These are phyloP conservation scores for Acyrthosiphon pisum DNA, from an alignment of 1,140 invertebrate species.

Conservation along the genomic window DNA sequence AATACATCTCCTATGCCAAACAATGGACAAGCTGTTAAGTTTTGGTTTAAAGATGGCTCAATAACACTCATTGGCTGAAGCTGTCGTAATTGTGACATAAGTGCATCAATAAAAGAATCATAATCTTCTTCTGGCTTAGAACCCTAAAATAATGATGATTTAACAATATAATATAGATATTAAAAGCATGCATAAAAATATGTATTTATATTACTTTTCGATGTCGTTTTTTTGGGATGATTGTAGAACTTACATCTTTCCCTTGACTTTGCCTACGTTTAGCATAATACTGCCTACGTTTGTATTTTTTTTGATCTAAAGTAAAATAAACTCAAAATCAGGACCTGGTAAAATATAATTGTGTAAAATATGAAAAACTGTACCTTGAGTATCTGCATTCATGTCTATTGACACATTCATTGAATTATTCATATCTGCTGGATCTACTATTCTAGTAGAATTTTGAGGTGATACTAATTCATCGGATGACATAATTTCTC, in stretches of 20 bases:
- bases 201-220: slow-evolving; percentile 69
- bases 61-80: slow-evolving; percentile 85
- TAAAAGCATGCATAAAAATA: background rate
- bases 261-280: slow-evolving; percentile 76
- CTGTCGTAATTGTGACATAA: slow-evolving; percentile 83
- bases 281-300: slow-evolving; percentile 83
- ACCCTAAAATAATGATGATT: slow-evolving; percentile 62
- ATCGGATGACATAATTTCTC: slow-evolving; percentile 66
- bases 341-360: background rate
- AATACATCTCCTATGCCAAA: slow-evolving; percentile 77
- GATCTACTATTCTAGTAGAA: slow-evolving; percentile 52
- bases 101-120: slow-evolving; percentile 85
- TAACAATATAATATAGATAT: background rate
- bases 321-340: slow-evolving; percentile 13
- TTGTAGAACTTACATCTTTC: slow-evolving; percentile 66
- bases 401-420: slow-evolving; percentile 39
- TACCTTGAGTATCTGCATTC: slow-evolving; percentile 36
- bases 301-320: slow-evolving; percentile 69
- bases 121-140: slow-evolving; percentile 90
- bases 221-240: slow-evolving; percentile 77
- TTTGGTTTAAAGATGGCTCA: slow-evolving; percentile 84
- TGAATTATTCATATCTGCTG: slow-evolving; percentile 26
- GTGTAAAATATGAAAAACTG: background rate
- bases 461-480: slow-evolving; percentile 66
- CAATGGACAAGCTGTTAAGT: slow-evolving; percentile 80